These are phyloP conservation scores for Metaphire vulgaris DNA, from an alignment of 1,140 invertebrate genomes.

Conservation along the genomic window DNA sequence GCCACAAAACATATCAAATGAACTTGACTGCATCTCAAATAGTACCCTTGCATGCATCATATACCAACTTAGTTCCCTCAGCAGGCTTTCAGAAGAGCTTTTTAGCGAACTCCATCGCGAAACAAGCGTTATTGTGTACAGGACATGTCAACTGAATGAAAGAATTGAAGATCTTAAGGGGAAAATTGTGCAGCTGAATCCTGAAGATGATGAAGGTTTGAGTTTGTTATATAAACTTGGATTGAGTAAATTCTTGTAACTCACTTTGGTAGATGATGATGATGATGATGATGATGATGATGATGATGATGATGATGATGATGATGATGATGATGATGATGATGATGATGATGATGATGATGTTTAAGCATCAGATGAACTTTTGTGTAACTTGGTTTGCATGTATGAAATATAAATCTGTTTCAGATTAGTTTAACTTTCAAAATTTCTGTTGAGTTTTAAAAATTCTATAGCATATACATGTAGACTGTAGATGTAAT, in stretches of 20 bases:
- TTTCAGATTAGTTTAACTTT: no score
- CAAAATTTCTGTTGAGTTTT: no score
- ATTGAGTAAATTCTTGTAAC: background rate
- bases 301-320: no score
- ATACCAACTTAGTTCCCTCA: constrained; percentile 76
- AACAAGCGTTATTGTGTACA: constrained; percentile 71
- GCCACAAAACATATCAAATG: constrained; percentile 70
- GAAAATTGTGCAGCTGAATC: constrained; percentile 90
- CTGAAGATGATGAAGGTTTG: constrained; percentile 85
- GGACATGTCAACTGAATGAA: constrained; percentile 79
- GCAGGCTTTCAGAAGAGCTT: constrained; percentile 92
- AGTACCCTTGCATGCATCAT: constrained; percentile 90
- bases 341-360: no score
- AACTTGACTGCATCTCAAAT: constrained; percentile 94
- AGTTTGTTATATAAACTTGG: background rate
- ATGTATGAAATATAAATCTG: no score
- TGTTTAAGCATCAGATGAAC: no score
- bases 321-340: no score
- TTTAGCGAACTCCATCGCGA: constrained; percentile 88
- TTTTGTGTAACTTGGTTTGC: no score
- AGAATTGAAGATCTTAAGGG: constrained; percentile 85
- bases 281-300: no score
- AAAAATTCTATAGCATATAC: no score
- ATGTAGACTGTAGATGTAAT: no score
- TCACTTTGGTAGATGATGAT: background rate